Percentiles rank a stretch among this genome's conserved stretches.
Evolutionary conservation across 2,113 vertebrate genomes (phyloP).

Genomic region (Pterocles orientalis): DNA sequence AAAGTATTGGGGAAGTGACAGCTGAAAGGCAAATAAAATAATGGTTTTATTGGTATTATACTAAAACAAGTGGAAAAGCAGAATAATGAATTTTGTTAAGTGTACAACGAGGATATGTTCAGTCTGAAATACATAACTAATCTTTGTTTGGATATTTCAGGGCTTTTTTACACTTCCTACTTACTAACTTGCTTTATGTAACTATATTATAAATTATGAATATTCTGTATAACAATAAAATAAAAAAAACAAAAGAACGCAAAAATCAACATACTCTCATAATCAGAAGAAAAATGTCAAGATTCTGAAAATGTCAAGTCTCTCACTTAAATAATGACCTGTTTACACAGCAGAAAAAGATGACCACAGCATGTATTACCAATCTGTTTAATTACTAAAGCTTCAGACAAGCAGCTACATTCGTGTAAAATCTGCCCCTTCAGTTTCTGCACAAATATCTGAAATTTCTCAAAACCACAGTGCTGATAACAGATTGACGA

Average conservation of each 20-base stretch:
- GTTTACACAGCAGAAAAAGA: not conserved
- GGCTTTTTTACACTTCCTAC: rapidly evolving
- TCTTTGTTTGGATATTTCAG: not conserved
- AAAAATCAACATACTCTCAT: not conserved
- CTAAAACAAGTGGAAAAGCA: not conserved
- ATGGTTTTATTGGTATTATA: not conserved
- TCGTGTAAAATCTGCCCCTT: not conserved
- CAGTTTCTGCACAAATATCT: not conserved
- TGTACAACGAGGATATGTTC: not conserved
- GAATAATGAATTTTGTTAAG: not conserved
- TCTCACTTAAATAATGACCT: not conserved
- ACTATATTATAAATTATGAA: not conserved
- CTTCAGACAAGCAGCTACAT: not conserved
- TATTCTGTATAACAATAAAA: not conserved
- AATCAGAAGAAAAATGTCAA: not conserved
- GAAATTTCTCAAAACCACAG: not conserved
- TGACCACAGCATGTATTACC: not conserved
- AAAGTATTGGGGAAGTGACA: not conserved
- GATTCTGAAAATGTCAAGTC: not conserved
- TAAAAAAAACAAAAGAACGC: not conserved
- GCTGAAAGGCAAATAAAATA: not conserved
- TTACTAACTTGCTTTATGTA: not conserved
- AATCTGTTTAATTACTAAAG: not conserved
- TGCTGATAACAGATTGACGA: not conserved
- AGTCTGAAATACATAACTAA: not conserved